These are phyloP conservation scores for Icerya purchasi DNA, from an alignment of 2,888 invertebrate species.

Conservation along the genomic window DNA sequence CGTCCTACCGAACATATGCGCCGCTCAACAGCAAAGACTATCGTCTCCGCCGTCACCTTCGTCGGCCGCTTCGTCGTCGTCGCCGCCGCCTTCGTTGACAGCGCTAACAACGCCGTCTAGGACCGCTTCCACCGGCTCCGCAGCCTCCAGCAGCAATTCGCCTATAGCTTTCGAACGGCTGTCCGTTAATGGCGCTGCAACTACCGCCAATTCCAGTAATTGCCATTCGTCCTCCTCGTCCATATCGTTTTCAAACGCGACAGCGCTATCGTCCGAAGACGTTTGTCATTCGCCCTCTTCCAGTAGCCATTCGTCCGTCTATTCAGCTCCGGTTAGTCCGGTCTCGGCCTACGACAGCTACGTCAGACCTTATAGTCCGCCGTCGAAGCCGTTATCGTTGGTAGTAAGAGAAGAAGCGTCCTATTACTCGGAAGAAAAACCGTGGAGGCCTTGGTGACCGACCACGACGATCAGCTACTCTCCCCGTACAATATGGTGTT, in stretches of 20 bases:
- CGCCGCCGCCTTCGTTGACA: constrained; percentile 32
- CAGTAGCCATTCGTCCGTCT: constrained; percentile 3
- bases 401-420: constrained; percentile 6
- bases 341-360: neutral
- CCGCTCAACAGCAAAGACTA: constrained; percentile 7
- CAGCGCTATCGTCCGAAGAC: constrained; percentile 3
- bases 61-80: constrained; percentile 4
- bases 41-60: constrained; percentile 7
- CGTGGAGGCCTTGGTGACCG: constrained; percentile 11
- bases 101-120: constrained; percentile 6
- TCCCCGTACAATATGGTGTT: too few species aligned
- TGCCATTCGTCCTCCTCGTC: neutral
- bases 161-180: constrained; percentile 10
- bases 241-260: neutral
- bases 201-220: neutral
- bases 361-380: constrained; percentile 4
- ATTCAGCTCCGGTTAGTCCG: constrained; percentile 9
- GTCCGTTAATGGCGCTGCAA: constrained; percentile 7
- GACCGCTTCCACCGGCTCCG: constrained; percentile 9
- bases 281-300: constrained; percentile 8
- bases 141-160: constrained; percentile 6
- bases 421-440: neutral
- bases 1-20: constrained; percentile 35
- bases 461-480: too few species aligned
- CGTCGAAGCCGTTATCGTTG: constrained; percentile 8